Base-by-base conservation (phyloP, 2,113 vertebrate species). In the Ellobius talpinus region DNA sequence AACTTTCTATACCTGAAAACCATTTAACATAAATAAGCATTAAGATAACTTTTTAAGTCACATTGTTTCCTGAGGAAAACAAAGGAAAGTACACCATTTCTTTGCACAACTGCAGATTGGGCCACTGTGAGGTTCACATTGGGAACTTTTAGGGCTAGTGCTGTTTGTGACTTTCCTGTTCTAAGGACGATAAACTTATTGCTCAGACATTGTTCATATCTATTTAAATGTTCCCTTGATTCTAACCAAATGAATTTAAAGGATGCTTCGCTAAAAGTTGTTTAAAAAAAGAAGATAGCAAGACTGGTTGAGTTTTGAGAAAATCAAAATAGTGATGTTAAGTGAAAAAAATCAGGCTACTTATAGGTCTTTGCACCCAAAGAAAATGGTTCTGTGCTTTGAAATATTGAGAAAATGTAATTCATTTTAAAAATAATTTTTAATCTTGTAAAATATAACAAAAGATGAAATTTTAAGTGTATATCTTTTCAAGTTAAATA, bases 401-500 rank as follows among this genome's bases (percentile, higher is more conserved):
- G 23, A 39, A 94, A 93, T 85, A 70, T 86, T 96, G 42, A 94
- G 93, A 97, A 96, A 96, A 68, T 72, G 74, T 98, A 98, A 97
- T 91, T 23, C 47, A 90, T 89, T 68, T 96, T 96, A 91, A 89
- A 96, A 97, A 97, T 91, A 93, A 94, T 88, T 29, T 94, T 92
- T 96, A 97, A 97, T 92, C 93, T 89, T 96, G 96, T 95, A 96
- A 97, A 97, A 94, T 93, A 65, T 96, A 97, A 97, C 58, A 97
- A 90, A 96, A 98, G 96, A 98, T 97, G 94, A 96, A 97, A 98
- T 89, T 96, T 96, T 94, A 96, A 50, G 94, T 92, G 94, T 92
- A 84, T 84, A 95, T 93, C 91, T 93, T 97, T 93, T 93, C 91
- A 33, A 98, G 98, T 97, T 98, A 98, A 98, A 98, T 97, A 96